These are phyloP conservation scores for Lycocorax pyrrhopterus DNA, from an alignment of 2,113 vertebrate species.

Conservation along the genomic window DNA sequence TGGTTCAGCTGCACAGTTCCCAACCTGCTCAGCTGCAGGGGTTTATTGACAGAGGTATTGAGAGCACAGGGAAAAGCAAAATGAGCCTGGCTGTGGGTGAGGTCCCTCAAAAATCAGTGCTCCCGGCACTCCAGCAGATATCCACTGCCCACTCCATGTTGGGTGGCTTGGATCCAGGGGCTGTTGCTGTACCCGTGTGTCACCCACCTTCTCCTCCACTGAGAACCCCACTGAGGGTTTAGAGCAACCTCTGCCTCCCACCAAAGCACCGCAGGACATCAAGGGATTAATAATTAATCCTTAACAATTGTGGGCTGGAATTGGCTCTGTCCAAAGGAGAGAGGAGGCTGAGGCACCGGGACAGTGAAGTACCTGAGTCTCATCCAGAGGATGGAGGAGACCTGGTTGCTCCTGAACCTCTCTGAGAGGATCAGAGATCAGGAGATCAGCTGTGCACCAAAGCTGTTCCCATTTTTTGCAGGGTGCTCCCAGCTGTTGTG, in stretches of 20 bases:
- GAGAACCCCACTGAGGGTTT: background rate
- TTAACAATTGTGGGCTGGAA: background rate
- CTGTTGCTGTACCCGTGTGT: accelerated
- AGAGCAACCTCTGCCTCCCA: background rate
- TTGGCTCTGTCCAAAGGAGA: background rate
- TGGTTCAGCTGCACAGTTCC: background rate
- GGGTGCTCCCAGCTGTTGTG: background rate
- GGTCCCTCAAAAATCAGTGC: background rate
- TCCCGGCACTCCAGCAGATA: background rate
- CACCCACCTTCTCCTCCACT: background rate
- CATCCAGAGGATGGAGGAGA: background rate
- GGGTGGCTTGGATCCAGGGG: background rate
- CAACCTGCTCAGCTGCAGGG: background rate
- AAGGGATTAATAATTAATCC: background rate
- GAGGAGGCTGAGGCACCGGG: background rate
- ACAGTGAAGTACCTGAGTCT: background rate
- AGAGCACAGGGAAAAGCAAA: background rate
- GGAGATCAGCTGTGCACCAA: background rate
- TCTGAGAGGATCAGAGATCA: background rate
- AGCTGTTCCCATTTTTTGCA: background rate
- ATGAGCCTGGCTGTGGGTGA: background rate
- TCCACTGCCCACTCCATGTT: background rate
- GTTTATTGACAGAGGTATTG: background rate
- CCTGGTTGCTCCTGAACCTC: background rate
- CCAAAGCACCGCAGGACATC: background rate